phyloP scores from a whole-genome alignment of 2,113 vertebrate species.

The Phasianus colchicus region DNA sequence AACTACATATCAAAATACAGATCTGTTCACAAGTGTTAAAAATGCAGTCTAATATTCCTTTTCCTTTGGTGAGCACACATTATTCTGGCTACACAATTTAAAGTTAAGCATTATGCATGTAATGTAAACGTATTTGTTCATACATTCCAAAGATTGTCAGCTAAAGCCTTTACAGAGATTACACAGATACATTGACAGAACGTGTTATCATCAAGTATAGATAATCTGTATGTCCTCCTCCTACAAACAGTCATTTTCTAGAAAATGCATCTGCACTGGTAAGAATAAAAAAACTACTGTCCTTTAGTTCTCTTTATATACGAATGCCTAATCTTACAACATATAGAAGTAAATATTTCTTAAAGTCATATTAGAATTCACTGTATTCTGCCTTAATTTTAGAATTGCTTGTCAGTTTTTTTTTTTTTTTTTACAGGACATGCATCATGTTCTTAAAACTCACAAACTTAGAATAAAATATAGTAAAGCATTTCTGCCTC shows the following conservation, averaged over 20 bases:
- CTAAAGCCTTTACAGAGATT: neutral
- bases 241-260: slow-evolving; percentile 32
- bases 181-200: slow-evolving; percentile 39
- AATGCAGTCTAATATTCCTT: neutral
- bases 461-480: neutral
- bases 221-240: slow-evolving; percentile 51
- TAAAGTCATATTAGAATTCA: neutral
- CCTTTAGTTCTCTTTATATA: neutral
- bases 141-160: neutral
- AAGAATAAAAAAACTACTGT: slow-evolving; percentile 22
- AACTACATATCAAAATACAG: slow-evolving; percentile 4
- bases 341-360: neutral
- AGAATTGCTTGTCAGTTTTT: neutral
- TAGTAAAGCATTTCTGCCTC: neutral
- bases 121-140: neutral
- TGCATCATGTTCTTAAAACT: neutral
- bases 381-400: neutral
- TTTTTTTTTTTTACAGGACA: neutral
- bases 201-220: slow-evolving; percentile 22
- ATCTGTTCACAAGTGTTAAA: neutral
- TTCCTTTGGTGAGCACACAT: neutral
- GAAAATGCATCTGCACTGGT: slow-evolving; percentile 47
- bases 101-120: neutral
- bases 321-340: slow-evolving; percentile 7
- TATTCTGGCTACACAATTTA: neutral